Conservation (phyloP, 2,113 vertebrate species). For the Trachemys scripta region DNA sequence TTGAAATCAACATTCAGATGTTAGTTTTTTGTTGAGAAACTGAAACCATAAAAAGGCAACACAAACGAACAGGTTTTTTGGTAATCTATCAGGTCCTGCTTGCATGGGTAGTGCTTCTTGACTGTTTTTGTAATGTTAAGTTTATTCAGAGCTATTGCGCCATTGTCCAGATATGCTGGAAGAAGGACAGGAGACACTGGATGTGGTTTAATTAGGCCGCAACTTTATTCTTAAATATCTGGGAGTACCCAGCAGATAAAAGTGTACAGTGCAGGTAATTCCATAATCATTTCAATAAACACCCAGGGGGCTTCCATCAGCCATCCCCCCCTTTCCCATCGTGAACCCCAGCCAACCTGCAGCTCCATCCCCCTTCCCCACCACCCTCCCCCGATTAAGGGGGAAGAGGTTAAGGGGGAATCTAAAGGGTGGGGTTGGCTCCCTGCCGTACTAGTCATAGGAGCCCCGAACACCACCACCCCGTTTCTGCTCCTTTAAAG, state of each 20-base stretch:
- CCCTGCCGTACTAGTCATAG: not conserved
- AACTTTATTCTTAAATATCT: not conserved
- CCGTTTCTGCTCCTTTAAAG: not conserved
- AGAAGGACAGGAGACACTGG: not conserved
- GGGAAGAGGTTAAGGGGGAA: not conserved
- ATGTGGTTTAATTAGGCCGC: not conserved
- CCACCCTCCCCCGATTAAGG: not conserved
- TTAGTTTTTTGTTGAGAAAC: not conserved
- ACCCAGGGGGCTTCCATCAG: not conserved
- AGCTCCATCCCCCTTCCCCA: not conserved
- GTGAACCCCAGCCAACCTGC: not conserved
- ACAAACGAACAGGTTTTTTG: not conserved
- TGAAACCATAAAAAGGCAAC: not conserved
- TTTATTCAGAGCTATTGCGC: not conserved
- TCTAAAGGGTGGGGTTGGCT: not conserved
- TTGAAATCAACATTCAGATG: not conserved
- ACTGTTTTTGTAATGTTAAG: fast-evolving
- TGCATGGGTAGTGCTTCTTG: not conserved
- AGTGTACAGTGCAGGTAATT: not conserved
- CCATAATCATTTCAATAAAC: not conserved
- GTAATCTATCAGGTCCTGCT: not conserved
- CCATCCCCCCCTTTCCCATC: not conserved
- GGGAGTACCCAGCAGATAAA: not conserved
- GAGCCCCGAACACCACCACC: not conserved
- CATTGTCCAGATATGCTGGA: not conserved